Evolutionary conservation across 2,797 vertebrate genomes (phyloP), one percentile per base, ranked within the genome.

Genomic region (Microtus obscurus): DNA sequence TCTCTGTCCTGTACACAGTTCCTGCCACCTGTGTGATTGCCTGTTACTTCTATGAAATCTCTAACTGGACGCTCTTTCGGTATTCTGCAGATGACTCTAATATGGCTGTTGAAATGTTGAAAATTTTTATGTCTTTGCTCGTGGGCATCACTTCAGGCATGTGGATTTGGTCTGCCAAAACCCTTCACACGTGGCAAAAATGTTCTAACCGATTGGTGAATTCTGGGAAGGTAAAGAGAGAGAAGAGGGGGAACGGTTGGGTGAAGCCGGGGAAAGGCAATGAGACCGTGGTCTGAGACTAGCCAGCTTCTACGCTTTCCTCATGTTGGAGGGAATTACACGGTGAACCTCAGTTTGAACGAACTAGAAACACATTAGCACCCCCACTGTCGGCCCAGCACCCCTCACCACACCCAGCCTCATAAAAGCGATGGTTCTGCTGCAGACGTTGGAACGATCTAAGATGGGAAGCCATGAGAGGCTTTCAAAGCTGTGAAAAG

Each of bases 151-250:
- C 99, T 0, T 99, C 99, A 1, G 99, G 99, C 95, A 99, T 99
- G 99, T 99, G 99, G 99, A 99, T 99, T 98, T 99, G 99, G 99
- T 99, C 99, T 0, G 99, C 99, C 85, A 99, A 99, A 98, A 99
- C 99, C 9, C 99, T 99, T 77, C 99, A 99, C 98, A 99, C 99
- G 0, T 99, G 99, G 99, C 99, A 99, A 98, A 99, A 99, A 97
- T 99, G 99, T 98, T 99, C 99, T 0, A 98, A 99, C 93, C 99
- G 99, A 96, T 98, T 99, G 95, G 98, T 99, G 97, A 99, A 99
- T 98, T 99, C 99, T 16, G 99, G 99, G 97, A 98, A 99, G 97
- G 99, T 99, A 94, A 99, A 99, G 87, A 98, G 99, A 67, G 99
- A 99, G 95, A 99, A 99, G 97, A 98, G 99, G 96, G 98, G 98